Evolutionary conservation across 2,797 vertebrate species (phyloP), one percentile per base, ranked within the genome.

Genomic region (Paramormyrops hopkinsi): DNA sequence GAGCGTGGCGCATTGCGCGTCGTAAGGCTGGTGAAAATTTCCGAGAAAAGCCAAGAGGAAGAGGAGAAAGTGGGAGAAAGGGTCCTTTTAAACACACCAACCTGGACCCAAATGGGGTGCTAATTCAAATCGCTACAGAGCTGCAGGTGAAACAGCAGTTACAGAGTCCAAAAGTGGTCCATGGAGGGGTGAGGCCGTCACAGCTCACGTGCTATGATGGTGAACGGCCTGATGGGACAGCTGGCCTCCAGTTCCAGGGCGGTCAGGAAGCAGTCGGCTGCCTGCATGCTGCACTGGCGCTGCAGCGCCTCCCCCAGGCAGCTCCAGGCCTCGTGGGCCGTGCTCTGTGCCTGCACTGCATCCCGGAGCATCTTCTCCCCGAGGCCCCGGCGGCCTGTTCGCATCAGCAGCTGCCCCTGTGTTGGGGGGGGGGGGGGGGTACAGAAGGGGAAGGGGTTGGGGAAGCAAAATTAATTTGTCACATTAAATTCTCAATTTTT

Each of bases 161-260:
- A 17, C 22, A 29, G 22, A 84, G 44, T 84, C 44, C 44, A 7
- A 14, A 51, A 5, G 48, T 22, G 46, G 44, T 25, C 48, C 82
- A 14, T 51, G 82, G n/a, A 53, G 25, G 50, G 33, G 48, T 4
- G 0, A 22, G 51, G 69, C 54, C 85, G 53, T 96, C 95, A 99
- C 46, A 99, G 97, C 93, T 98, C 97, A 88, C 98, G 95, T 89
- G 98, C 96, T 91, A 99, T 98, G 94, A 98, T 93, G n/a, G 95
- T 97, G 95, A 99, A 99, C 0, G 98, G 97, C 29, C 97, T 92
- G 90, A 99, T 94, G 0, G 98, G 98, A 92, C 97, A 97, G 95
- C 97, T 98, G 91, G 98, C 96, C 94, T 99, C 98, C 22, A 99
- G 95, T 93, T 99, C 98, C 89, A 99, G 94, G 41, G 98, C 98